Evolutionary conservation across 2,113 vertebrate genomes (phyloP), one percentile per base, ranked within the genome.

Genomic region (Albula goreensis): DNA sequence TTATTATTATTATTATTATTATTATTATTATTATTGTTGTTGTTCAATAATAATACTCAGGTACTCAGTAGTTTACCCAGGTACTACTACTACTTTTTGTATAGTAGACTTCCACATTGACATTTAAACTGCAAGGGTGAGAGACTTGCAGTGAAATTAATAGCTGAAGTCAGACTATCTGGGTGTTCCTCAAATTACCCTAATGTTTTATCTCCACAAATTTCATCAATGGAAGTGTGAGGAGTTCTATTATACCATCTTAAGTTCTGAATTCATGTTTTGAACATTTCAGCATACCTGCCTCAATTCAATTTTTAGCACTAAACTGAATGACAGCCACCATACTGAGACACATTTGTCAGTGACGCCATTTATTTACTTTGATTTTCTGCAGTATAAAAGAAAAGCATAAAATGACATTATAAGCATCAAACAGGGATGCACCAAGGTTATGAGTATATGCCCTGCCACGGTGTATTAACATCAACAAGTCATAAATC

Each of bases 91-190:
- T 80, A 41, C 56, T 57, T 60, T 50, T 79, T 57, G 77, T 31
- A 41, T 60, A 53, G 25, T 9, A 52, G 25, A 31, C 66, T 74
- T 31, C 12, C 63, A 50, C 17, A 77, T 19, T 41, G 49, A 22
- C 50, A 77, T 84, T 41, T 53, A 77, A 74, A 63, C 51, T 11
- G n/a, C 83, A 84, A 52, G 49, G 13, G 22, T 84, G 49, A 25
- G 25, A 25, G 66, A 74, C 22, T 41, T 9, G n/a, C 22, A 22
- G 17, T 4, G 11, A 52, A 51, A 81, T 81, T 13, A 81, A 50
- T 81, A 10, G 50, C n/a, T 57, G n/a, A 82, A 52, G 31, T 41
- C 15, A 25, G 81, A 70, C 63, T 82, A 31, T 10, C 50, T n/a
- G 3, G 7, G 51, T 57, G 31, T 57, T 50, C 6, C 41, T 80